Conservation (phyloP, 2,797 vertebrate species). For the Monodelphis domestica region DNA sequence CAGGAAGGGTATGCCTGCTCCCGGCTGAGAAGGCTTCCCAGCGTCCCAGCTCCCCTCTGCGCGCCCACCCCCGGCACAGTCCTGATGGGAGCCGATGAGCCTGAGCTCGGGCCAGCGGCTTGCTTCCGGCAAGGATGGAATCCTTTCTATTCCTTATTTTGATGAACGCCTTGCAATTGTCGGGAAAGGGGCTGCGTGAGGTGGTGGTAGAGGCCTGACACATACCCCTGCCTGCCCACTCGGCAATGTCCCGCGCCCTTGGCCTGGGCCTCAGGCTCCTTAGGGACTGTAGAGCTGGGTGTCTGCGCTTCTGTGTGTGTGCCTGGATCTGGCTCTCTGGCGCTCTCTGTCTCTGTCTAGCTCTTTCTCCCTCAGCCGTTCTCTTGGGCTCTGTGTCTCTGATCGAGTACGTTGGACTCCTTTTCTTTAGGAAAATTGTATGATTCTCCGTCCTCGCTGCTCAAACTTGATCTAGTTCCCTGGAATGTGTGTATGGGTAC, state of each 20-base stretch:
- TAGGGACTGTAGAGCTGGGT: background rate
- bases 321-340: background rate
- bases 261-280: background rate
- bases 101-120: background rate
- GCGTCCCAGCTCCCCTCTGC: accelerated
- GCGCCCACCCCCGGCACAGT: background rate
- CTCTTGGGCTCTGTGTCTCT: background rate
- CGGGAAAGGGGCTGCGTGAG: background rate
- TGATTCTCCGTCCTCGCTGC: background rate
- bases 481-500: too few relatives aligned
- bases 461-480: background rate
- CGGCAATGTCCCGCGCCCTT: background rate
- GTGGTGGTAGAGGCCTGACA: background rate
- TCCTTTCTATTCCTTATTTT: background rate
- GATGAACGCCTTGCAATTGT: background rate
- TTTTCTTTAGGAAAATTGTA: background rate
- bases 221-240: background rate
- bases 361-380: background rate
- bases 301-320: background rate
- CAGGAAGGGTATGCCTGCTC: background rate
- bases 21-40: background rate
- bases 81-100: background rate
- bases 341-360: background rate
- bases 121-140: background rate
- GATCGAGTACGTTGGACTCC: background rate